Conservation (phyloP, 2,797 vertebrate species). For the Vireo griseus region DNA sequence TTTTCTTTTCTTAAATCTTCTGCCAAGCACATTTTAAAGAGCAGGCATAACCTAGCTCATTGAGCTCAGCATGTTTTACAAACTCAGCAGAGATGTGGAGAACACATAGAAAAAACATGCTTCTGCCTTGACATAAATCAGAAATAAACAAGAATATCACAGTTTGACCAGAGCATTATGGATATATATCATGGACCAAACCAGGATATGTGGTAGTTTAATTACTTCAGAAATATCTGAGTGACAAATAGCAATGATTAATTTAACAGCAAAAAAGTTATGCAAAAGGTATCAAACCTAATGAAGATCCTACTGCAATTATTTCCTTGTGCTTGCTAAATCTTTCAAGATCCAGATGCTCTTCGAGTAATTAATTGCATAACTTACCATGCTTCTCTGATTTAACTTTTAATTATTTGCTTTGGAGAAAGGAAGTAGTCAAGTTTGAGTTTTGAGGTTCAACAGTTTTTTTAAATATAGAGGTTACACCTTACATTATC, state of each 20-base stretch:
- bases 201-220: slow-evolving; percentile 39
- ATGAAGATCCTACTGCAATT: slow-evolving; percentile 44
- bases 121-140: not conserved
- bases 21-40: not conserved
- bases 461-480: not conserved
- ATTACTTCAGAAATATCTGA: slow-evolving; percentile 24
- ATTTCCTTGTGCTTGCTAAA: slow-evolving; percentile 34
- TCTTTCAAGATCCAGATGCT: slow-evolving; percentile 59
- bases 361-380: slow-evolving; percentile 50
- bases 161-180: not conserved
- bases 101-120: not conserved
- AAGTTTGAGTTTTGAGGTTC: not conserved
- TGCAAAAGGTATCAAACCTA: slow-evolving; percentile 32
- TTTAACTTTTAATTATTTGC: slow-evolving; percentile 31
- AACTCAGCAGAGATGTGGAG: not conserved
- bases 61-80: not conserved
- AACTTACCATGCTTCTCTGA: slow-evolving; percentile 38
- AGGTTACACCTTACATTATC: not conserved
- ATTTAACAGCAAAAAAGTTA: slow-evolving; percentile 7
- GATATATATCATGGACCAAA: not conserved
- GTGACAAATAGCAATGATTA: slow-evolving; percentile 1
- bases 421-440: slow-evolving; percentile 9
- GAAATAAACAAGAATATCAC: not conserved
- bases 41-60: not conserved
- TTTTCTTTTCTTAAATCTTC: not conserved